A percentile compares a stretch with the other conserved stretches of the same genome.
Conservation (phyloP, 2,888 invertebrate species). For the Crossocerus cetratus region DNA sequence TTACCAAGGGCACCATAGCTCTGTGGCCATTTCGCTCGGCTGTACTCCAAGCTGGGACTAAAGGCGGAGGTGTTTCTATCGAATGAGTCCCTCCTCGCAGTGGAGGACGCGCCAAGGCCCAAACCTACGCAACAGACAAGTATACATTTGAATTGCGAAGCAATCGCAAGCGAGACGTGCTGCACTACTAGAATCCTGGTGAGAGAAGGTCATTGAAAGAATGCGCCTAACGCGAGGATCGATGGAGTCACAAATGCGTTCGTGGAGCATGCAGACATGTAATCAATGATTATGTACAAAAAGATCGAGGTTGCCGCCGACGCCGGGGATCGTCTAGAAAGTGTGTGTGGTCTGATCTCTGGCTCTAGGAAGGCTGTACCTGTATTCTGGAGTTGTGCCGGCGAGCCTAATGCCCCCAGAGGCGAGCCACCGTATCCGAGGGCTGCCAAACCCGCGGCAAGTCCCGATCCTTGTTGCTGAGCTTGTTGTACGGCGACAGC, state of each 20-base stretch:
- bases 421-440: slow-evolving; percentile 76
- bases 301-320: slow-evolving; percentile 32
- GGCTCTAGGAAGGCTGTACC: slow-evolving; percentile 59
- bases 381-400: slow-evolving; percentile 76
- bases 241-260: slow-evolving; percentile 13
- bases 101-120: slow-evolving; percentile 79
- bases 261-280: slow-evolving; percentile 47
- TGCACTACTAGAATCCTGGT: background rate
- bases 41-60: slow-evolving; percentile 86
- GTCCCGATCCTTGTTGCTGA: slow-evolving; percentile 75
- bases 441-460: slow-evolving; percentile 75
- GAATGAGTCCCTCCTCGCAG: slow-evolving; percentile 87
- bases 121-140: slow-evolving; percentile 72
- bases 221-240: slow-evolving; percentile 16
- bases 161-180: slow-evolving; percentile 21
- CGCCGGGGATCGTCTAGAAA: slow-evolving; percentile 22
- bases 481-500: slow-evolving; percentile 76
- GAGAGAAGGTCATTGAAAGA: background rate
- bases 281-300: slow-evolving; percentile 38
- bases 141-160: slow-evolving; percentile 15
- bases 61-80: slow-evolving; percentile 87
- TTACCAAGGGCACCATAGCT: slow-evolving; percentile 81
- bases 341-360: background rate
- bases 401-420: slow-evolving; percentile 75
- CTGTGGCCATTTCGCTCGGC: slow-evolving; percentile 80